Conservation (phyloP, 2,888 invertebrate genomes). For the Leptarthrus brevirostris region DNA sequence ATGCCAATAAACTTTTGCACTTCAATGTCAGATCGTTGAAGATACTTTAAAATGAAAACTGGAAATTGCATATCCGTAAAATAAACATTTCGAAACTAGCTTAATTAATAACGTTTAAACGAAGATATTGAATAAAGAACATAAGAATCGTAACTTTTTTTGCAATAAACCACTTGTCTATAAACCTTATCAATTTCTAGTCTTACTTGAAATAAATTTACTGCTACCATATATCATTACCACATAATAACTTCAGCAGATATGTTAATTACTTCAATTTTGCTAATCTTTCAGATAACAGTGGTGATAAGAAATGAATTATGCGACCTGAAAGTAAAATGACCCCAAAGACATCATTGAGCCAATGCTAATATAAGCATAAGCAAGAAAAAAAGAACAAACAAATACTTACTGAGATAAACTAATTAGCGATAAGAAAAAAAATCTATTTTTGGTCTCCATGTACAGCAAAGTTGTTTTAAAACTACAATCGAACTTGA, state of each 20-base stretch:
- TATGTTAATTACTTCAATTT: background rate
- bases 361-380: conserved; percentile 12
- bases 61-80: too few relatives aligned
- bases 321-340: conserved; percentile 41
- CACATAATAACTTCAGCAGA: background rate
- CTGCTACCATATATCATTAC: too few relatives aligned
- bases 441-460: conserved; percentile 24
- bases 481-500: background rate
- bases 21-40: too few relatives aligned
- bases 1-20: too few relatives aligned
- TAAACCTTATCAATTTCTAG: too few relatives aligned
- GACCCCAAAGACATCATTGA: conserved; percentile 36
- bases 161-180: too few relatives aligned
- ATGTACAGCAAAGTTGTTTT: background rate
- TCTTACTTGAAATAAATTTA: too few relatives aligned
- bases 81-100: too few relatives aligned
- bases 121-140: too few relatives aligned
- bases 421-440: conserved; percentile 22
- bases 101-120: too few relatives aligned
- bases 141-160: too few relatives aligned
- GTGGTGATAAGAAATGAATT: conserved; percentile 18
- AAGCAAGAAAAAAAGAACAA: background rate
- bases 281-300: conserved; percentile 39
- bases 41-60: too few relatives aligned
- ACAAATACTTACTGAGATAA: background rate